Evolutionary conservation across 2,113 vertebrate genomes (phyloP).

Genomic region (Sialia sialis): DNA sequence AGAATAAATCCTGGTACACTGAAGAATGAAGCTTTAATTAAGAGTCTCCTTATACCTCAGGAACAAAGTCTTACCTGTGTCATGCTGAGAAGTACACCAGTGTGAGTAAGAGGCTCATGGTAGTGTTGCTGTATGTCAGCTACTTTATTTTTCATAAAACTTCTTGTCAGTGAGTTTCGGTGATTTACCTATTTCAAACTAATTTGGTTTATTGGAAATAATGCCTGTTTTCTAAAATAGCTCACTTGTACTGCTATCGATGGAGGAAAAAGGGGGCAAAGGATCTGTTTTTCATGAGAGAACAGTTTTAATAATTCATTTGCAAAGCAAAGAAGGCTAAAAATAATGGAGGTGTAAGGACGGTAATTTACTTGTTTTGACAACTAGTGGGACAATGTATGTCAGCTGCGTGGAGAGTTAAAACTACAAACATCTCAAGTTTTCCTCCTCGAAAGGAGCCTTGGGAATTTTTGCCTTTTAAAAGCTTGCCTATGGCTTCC

Average conservation of each 20-base stretch:
- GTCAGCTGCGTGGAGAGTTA: neutral
- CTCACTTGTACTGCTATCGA: neutral
- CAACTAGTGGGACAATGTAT: neutral
- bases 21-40: slow-evolving; percentile 43
- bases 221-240: neutral
- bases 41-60: slow-evolving; percentile 17
- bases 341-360: neutral
- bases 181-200: neutral
- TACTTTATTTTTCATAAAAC: slow-evolving; percentile 39
- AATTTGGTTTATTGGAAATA: neutral
- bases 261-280: neutral
- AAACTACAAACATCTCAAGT: neutral
- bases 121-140: neutral
- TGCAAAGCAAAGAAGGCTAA: neutral
- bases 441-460: neutral
- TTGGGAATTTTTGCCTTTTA: neutral
- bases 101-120: neutral
- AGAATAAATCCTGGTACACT: neutral
- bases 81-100: neutral
- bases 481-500: neutral
- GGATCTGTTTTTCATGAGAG: neutral
- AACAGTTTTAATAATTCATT: neutral
- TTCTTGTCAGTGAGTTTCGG: neutral
- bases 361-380: neutral
- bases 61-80: neutral